Conservation (phyloP, 2,797 vertebrate species). For the Acropternis orthonyx region DNA sequence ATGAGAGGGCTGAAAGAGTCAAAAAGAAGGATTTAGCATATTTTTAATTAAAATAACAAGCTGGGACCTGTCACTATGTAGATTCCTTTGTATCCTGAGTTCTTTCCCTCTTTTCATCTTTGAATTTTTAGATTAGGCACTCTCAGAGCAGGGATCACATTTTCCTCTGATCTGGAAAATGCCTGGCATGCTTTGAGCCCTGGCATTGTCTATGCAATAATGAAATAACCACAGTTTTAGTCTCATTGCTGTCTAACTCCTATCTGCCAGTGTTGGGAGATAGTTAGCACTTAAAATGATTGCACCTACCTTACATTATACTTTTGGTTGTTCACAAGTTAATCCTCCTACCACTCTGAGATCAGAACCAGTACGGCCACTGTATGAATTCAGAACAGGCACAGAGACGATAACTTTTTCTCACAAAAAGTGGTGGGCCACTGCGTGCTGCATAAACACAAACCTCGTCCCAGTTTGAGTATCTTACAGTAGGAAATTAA, state of each 20-base stretch:
- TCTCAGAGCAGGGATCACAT: slow-evolving; percentile 37
- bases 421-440: neutral
- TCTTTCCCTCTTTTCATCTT: slow-evolving; percentile 55
- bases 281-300: slow-evolving; percentile 8
- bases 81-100: slow-evolving; percentile 59
- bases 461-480: neutral
- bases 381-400: neutral
- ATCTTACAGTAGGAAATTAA: neutral
- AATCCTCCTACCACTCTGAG: neutral
- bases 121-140: slow-evolving; percentile 54
- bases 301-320: neutral
- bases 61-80: slow-evolving; percentile 42
- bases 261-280: neutral
- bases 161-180: slow-evolving; percentile 59
- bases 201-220: slow-evolving; percentile 28
- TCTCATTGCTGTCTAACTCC: neutral
- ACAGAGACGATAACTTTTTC: neutral
- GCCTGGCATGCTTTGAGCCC: slow-evolving; percentile 36
- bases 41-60: slow-evolving; percentile 69
- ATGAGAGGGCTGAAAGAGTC: slow-evolving; percentile 54
- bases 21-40: slow-evolving; percentile 55
- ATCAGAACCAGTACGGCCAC: neutral
- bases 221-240: neutral
- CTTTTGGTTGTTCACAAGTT: neutral
- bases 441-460: neutral